Evolutionary conservation across 2,888 invertebrate species (phyloP).

Genomic region (Oxyscelio sp.): DNA sequence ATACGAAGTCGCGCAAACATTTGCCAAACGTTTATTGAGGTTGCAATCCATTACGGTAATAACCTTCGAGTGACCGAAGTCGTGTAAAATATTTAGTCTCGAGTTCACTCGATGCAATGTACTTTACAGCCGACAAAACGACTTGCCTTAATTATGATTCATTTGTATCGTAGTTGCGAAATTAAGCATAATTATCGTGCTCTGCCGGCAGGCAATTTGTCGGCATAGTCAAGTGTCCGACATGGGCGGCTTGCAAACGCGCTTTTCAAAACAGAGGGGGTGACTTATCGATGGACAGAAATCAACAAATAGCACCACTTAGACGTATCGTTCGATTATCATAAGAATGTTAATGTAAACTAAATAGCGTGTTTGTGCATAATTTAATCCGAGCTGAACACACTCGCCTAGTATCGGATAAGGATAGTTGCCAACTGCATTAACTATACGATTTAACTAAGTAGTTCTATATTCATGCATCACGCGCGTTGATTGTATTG

Average conservation of each 20-base stretch:
- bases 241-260: no score
- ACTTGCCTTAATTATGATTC: constrained; percentile 44
- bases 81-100: constrained; percentile 32
- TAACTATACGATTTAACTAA: constrained; percentile 50
- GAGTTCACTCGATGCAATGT: constrained; percentile 7
- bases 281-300: constrained; percentile 12
- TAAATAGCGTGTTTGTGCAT: constrained; percentile 54
- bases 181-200: constrained; percentile 46
- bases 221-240: no score
- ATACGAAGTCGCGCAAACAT: constrained; percentile 21
- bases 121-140: constrained; percentile 16
- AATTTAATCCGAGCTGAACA: constrained; percentile 50
- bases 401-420: constrained; percentile 46
- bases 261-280: background rate
- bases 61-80: constrained; percentile 4
- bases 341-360: constrained; percentile 63
- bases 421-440: constrained; percentile 43
- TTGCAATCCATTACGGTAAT: constrained; percentile 37
- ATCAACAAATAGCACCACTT: constrained; percentile 35
- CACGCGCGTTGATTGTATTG: constrained; percentile 50
- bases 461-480: constrained; percentile 54
- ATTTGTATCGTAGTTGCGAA: constrained; percentile 44
- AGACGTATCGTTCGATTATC: constrained; percentile 46
- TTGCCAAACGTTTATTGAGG: background rate
- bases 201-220: constrained; percentile 25